Evolutionary conservation across 1,140 invertebrate species (phyloP).

Genomic region (Drosophila bocqueti): DNA sequence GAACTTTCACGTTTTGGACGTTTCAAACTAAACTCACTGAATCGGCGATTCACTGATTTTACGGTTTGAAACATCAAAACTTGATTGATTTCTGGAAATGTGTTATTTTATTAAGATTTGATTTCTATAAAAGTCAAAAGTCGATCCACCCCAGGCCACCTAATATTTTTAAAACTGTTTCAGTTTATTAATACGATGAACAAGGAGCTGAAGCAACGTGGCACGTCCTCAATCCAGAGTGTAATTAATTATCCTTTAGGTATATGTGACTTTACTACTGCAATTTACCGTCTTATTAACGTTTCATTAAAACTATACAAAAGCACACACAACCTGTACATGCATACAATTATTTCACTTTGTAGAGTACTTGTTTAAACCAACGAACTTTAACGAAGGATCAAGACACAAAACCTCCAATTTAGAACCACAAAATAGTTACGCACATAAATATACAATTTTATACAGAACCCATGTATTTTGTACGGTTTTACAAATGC

Average conservation of each 20-base stretch:
- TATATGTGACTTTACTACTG: constrained; percentile 10
- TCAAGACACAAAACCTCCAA: neutral
- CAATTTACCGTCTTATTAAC: constrained; percentile 2
- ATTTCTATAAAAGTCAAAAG: neutral
- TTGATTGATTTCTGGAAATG: neutral
- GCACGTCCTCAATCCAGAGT: neutral
- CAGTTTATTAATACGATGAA: constrained; percentile 1
- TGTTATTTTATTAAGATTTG: neutral
- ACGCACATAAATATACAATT: constrained; percentile 30
- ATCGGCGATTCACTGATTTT: neutral
- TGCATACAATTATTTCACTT: constrained; percentile 23
- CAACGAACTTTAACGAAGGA: constrained; percentile 33
- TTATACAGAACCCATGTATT: constrained; percentile 27
- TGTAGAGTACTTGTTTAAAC: constrained; percentile 6
- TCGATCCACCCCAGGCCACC: constrained; percentile 9
- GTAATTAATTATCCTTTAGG: constrained; percentile 13
- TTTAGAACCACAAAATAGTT: neutral
- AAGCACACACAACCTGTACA: constrained; percentile 22
- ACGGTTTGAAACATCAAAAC: constrained; percentile 5
- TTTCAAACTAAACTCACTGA: constrained; percentile 9
- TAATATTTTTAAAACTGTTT: constrained; percentile 4
- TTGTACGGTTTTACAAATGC: constrained; percentile 27
- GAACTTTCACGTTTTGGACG: neutral
- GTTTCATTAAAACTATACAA: constrained; percentile 21
- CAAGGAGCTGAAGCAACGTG: neutral